Conservation (phyloP, 2,797 vertebrate species). For the Cossypha polioptera region DNA sequence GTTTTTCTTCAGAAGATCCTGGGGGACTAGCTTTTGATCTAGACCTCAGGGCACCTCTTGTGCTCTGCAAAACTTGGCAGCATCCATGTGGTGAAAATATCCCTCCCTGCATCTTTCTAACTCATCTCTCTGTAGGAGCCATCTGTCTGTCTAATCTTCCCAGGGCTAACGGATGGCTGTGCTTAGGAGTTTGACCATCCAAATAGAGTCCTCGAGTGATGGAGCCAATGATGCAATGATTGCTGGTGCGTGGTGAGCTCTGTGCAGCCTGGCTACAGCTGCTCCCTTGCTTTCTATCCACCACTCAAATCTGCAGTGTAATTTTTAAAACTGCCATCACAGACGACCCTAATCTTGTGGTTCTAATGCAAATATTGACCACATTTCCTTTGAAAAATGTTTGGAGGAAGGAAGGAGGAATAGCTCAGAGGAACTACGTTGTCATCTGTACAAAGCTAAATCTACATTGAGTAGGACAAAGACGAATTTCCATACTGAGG, state of each 20-base stretch:
- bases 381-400: background rate
- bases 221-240: background rate
- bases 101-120: slow-evolving; percentile 34
- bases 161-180: background rate
- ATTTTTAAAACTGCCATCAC: background rate
- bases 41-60: slow-evolving; percentile 18
- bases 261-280: background rate
- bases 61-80: slow-evolving; percentile 19
- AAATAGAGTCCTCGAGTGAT: background rate
- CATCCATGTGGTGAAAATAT: slow-evolving; percentile 23
- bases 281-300: background rate
- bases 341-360: background rate
- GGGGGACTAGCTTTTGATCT: background rate
- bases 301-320: background rate
- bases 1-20: background rate
- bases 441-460: background rate
- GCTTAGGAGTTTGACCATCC: slow-evolving; percentile 37
- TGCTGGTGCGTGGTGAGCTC: background rate
- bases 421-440: background rate
- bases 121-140: slow-evolving; percentile 19
- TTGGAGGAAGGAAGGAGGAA: background rate
- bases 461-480: background rate
- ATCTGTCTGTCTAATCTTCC: slow-evolving; percentile 56
- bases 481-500: background rate
- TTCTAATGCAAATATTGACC: slow-evolving; percentile 26